Conservation (phyloP, 2,113 vertebrate genomes). For the Cottus gobio region DNA sequence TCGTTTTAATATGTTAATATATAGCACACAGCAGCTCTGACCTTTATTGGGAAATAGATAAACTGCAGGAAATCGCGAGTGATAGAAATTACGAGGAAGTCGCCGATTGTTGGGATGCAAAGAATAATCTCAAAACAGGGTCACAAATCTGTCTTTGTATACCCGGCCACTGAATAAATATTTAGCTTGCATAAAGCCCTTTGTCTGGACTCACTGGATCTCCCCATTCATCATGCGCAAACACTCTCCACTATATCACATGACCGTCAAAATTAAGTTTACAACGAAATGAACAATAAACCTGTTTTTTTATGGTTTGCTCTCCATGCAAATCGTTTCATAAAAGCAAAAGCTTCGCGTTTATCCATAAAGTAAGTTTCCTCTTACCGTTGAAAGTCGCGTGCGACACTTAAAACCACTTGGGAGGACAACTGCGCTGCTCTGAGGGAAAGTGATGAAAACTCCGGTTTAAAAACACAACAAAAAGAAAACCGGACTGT, state of each 20-base stretch:
- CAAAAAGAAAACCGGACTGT: neutral
- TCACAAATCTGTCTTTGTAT: constrained; percentile 63
- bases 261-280: neutral
- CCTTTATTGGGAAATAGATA: constrained; percentile 59
- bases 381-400: constrained; percentile 68
- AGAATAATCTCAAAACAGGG: constrained; percentile 42
- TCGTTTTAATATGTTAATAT: constrained; percentile 24
- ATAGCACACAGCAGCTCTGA: constrained; percentile 49
- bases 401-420: constrained; percentile 39
- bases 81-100: constrained; percentile 57
- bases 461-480: constrained; percentile 22
- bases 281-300: neutral
- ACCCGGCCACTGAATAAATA: constrained; percentile 65
- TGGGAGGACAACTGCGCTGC: constrained; percentile 26
- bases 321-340: neutral
- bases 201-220: constrained; percentile 38
- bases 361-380: neutral
- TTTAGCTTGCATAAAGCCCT: constrained; percentile 55
- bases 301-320: neutral
- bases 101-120: constrained; percentile 52
- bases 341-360: constrained; percentile 1
- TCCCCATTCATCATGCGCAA: constrained; percentile 21
- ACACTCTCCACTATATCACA: neutral
- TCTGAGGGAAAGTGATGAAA: constrained; percentile 35
- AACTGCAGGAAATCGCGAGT: constrained; percentile 60